These are phyloP conservation scores for Rhopilema esculentum DNA, from an alignment of 30 jellyfish, hydroid and myxozoan genomes.

Conservation along the genomic window DNA sequence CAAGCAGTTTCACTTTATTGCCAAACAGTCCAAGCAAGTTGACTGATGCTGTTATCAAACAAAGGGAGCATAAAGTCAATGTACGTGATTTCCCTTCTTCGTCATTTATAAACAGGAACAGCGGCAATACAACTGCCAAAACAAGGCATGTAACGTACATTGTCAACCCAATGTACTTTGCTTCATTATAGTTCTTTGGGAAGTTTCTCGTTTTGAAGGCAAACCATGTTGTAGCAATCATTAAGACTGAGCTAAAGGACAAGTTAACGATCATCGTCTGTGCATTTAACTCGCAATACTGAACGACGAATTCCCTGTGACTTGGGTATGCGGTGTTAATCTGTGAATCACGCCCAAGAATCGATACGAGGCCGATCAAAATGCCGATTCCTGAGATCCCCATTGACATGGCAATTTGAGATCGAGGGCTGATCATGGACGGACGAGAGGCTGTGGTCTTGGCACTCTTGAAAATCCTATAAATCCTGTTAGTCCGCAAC, in stretches of 20 bases:
- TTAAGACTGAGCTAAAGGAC: constrained; percentile 71
- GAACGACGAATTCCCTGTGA: constrained; percentile 63
- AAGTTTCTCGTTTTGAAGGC: constrained; percentile 93
- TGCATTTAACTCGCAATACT: constrained; percentile 66
- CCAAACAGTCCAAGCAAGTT: constrained; percentile 93
- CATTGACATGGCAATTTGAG: constrained; percentile 75
- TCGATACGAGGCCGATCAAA: constrained; percentile 77
- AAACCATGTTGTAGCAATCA: constrained; percentile 83
- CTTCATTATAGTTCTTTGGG: constrained; percentile 98
- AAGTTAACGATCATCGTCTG: constrained; percentile 68
- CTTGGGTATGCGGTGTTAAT: constrained; percentile 74
- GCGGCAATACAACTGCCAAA: constrained; percentile 73
- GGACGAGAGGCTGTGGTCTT: constrained; percentile 77
- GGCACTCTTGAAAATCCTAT: constrained; percentile 87
- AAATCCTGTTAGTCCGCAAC: constrained; percentile 80
- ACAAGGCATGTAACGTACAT: constrained; percentile 84
- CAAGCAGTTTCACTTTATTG: constrained; percentile 69
- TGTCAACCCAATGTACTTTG: constrained; percentile 91
- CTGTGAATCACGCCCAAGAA: constrained; percentile 56
- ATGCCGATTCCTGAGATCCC: constrained; percentile 67
- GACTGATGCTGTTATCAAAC: constrained; percentile 67
- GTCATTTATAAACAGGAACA: constrained; percentile 56
- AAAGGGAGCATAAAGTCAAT: constrained; percentile 64
- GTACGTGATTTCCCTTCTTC: constrained; percentile 62
- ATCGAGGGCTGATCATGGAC: constrained; percentile 73